A percentile compares a stretch with the other conserved stretches of the same genome.
These are phyloP conservation scores for Nesogale talazaci DNA, from an alignment of 2,113 vertebrate species.

Conservation along the genomic window DNA sequence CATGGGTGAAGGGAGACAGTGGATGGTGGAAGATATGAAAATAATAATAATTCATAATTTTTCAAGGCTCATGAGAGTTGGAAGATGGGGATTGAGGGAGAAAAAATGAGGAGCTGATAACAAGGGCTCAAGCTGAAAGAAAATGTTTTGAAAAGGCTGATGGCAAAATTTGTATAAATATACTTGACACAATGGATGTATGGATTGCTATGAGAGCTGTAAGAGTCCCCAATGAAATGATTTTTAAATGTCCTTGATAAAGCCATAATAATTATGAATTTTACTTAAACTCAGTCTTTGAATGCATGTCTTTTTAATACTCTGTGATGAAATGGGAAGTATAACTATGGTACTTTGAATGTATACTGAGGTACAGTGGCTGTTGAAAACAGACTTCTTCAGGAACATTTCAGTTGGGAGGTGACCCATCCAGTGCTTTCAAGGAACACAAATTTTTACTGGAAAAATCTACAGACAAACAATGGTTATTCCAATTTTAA, in stretches of 20 bases:
- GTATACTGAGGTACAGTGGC: not conserved
- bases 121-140: too few species aligned
- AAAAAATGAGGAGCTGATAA: too few species aligned
- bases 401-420: not conserved
- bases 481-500: not conserved
- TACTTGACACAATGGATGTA: too few species aligned
- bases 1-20: too few species aligned
- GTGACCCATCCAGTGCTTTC: not conserved
- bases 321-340: not conserved
- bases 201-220: too few species aligned
- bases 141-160: too few species aligned
- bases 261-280: not conserved
- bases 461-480: not conserved
- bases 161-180: too few species aligned
- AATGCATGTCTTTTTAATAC: not conserved
- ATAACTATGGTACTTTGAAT: not conserved
- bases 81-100: too few species aligned
- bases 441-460: not conserved
- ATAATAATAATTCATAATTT: too few species aligned
- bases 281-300: not conserved
- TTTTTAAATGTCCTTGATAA: not conserved
- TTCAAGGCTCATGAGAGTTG: too few species aligned
- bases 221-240: too few species aligned
- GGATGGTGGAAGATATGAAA: too few species aligned
- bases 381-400: not conserved